Evolutionary conservation across 92 coral and sea anemone species (phyloP), one percentile per base, ranked within the genome.

Genomic region (Parazoanthus darwini): DNA sequence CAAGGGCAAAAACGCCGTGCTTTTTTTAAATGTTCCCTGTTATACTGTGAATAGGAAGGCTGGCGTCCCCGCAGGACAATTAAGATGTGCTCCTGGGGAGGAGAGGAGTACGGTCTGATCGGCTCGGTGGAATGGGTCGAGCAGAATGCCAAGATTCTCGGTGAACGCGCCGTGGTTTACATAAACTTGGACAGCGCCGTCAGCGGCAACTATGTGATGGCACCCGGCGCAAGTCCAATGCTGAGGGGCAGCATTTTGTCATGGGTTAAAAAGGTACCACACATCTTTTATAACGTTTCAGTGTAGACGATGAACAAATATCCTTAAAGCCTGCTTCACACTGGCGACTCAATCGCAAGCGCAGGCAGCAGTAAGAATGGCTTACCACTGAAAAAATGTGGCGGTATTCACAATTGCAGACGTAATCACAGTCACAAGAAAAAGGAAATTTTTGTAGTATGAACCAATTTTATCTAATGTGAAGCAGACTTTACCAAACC

Each of bases 1-100:
- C 16, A 20, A 11, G 20, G 58, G 16, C 1, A 51, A 51, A 51
- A 9, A 51, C 7, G 58, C 7, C 58, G 9, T 54, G 23, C 14
- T 22, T 25, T 54, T 11, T 38, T 50, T 59, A 42, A 66, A 25
- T 18, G 10, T 67, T 58, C 46, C 51, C 39, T 22, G 22, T 54
- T 54, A 54, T 54, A 15, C 20, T 54, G 18, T 15, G 59, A 29
- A n/a, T 35, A 82, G 86, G 54, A 92, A 67, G 96, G 93, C 26
- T 97, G 99, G 99, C 97, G 96, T n/a, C 99, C 99, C 25, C 90
- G 99, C 22, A 92, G 99, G 82, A 95, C 99, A 38, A 91, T 97
- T 70, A 94, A 87, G 89, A 86, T 96, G 74, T 96, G 99, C 73
- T 95, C 98, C 92, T 96, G 99, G 99, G 99, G 98, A 38, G 99